Evolutionary conservation across 1,140 invertebrate species (phyloP), one percentile per base, ranked within the genome.

Genomic region (Xylocopa sonorina): DNA sequence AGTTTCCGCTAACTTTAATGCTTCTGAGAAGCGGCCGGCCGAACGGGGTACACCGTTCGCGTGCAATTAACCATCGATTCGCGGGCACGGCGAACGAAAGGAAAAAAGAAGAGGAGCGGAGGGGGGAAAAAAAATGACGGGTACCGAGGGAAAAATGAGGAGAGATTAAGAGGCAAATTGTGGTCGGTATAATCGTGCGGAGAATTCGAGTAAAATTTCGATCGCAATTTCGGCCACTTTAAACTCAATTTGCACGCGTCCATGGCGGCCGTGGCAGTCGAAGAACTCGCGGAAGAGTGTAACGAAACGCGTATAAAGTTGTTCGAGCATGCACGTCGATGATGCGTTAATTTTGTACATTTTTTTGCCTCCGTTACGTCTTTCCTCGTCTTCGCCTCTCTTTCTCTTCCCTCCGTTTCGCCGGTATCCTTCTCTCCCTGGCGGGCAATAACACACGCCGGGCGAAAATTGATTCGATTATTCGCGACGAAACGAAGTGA

Each of bases 401-500:
- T 10, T 4, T 29, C 21, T 7, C 7, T 24, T 12, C 5, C 12
- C 58, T 24, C 18, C 24, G 3, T 4, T 24, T 53, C n/a, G 3
- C 24, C 50, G 24, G 7, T 53, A 9, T 34, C 32, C 12, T n/a
- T 24, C 18, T 21, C 34, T 41, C 32, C 7, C 32, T 27, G 18
- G 2, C 29, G 34, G 7, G 16, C 53, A 38, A 24, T n/a, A n/a
- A 57, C 43, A 12, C 18, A 48, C 48, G 27, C 21, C 12, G 29
- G 29, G 16, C 10, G 29, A 10, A 58, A 57, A 77, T 69, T 77
- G 64, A 77, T 77, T 77, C 53, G 43, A 77, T 77, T 77, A 77
- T 50, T 69, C 27, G 12, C 64, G 74, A 58, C 32, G 74, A 58
- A 77, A 77, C 38, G 53, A 48, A 60, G 66, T 57, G 66, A 77